Percentiles rank a stretch among this genome's conserved stretches.
Evolutionary conservation across 2,888 invertebrate species (phyloP).

Genomic region (Amorpha juglandis): DNA sequence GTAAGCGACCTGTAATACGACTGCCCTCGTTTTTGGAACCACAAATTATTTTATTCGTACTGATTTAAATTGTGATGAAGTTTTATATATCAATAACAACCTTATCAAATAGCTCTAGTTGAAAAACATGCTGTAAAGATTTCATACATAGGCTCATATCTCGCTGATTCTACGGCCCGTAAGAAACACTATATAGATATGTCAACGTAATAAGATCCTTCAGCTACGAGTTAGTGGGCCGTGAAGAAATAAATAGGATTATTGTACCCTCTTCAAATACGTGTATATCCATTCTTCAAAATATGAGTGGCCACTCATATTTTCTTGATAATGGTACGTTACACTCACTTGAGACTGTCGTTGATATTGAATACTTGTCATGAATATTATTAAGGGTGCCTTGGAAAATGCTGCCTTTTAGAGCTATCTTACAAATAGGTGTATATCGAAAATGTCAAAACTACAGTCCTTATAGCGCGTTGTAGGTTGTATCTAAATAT

Average conservation of each 20-base stretch:
- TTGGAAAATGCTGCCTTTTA: neutral
- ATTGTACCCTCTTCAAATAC: conserved; percentile 25
- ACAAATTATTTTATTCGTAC: too few relatives aligned
- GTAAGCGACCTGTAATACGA: too few relatives aligned
- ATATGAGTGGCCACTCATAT: conserved; percentile 12
- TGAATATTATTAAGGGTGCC: neutral
- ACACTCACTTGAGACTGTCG: neutral
- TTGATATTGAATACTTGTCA: neutral
- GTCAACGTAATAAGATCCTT: conserved; percentile 30
- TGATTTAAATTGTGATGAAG: too few relatives aligned
- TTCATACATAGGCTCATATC: neutral
- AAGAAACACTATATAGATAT: conserved; percentile 17
- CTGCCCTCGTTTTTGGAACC: too few relatives aligned
- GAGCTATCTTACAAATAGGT: too few relatives aligned
- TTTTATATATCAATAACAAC: too few relatives aligned
- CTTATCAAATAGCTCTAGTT: too few relatives aligned
- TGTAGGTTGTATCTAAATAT: too few relatives aligned
- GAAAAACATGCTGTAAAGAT: neutral
- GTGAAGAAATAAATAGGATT: conserved; percentile 32
- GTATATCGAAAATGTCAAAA: too few relatives aligned
- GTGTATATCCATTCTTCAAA: conserved; percentile 13
- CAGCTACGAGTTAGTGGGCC: conserved; percentile 27
- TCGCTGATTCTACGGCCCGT: neutral
- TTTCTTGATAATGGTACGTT: neutral
- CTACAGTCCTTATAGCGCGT: too few relatives aligned